phyloP scores from a whole-genome alignment of 2,888 invertebrate genomes.

The Lycocerus yunnanus region DNA sequence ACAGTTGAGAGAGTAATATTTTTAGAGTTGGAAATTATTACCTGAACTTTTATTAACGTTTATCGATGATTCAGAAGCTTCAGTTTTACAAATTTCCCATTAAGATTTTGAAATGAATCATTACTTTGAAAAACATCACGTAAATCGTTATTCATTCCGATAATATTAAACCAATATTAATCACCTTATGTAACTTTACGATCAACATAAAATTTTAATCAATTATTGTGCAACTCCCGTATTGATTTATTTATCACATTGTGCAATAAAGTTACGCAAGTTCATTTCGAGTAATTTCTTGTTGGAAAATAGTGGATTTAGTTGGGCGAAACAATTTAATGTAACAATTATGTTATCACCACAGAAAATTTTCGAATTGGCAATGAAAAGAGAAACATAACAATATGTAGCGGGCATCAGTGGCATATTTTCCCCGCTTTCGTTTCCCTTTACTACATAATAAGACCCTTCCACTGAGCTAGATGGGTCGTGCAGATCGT shows the following conservation, averaged over 20 bases:
- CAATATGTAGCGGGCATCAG: slow-evolving; percentile 55
- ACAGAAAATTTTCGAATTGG: slow-evolving; percentile 30
- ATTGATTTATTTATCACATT: neutral
- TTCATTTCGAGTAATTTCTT: slow-evolving; percentile 1
- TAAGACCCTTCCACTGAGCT: slow-evolving; percentile 53
- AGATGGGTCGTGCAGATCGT: slow-evolving; percentile 53
- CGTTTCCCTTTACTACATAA: slow-evolving; percentile 55
- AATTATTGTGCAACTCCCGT: neutral
- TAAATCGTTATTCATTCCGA: neutral
- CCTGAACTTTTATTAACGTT: neutral
- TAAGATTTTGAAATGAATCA: neutral
- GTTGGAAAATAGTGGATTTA: slow-evolving; percentile 9
- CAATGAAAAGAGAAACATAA: slow-evolving; percentile 47
- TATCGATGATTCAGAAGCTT: neutral
- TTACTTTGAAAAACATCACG: neutral
- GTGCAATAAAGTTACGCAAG: neutral
- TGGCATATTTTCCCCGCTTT: slow-evolving; percentile 54
- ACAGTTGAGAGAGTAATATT: neutral
- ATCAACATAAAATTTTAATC: neutral
- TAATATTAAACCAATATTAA: neutral
- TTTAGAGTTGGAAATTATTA: neutral
- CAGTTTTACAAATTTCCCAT: neutral
- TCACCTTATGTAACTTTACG: neutral
- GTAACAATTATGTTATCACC: slow-evolving; percentile 31
- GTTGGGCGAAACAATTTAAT: slow-evolving; percentile 26